Percentiles rank a stretch among this genome's conserved stretches.
Conservation (phyloP, 2,113 vertebrate species). For the Nibea coibor region DNA sequence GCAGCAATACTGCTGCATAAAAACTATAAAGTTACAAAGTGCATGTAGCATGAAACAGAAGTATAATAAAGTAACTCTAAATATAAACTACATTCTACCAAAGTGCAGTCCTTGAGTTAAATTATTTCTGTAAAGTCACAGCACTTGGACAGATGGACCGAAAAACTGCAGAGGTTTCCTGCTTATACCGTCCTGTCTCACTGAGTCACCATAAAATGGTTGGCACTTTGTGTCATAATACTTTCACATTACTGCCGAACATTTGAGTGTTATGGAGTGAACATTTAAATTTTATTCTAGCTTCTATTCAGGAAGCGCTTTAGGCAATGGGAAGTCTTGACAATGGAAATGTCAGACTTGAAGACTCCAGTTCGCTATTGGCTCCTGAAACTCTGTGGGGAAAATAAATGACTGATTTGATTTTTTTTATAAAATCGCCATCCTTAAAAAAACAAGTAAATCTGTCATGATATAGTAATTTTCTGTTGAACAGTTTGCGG, state of each 20-base stretch:
- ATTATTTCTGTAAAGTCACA: background rate
- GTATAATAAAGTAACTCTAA: background rate
- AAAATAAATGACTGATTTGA: constrained; percentile 28
- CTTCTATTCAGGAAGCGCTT: background rate
- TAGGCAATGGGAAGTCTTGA: constrained; percentile 8
- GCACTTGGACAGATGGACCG: background rate
- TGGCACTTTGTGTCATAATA: background rate
- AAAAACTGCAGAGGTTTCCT: background rate
- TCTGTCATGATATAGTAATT: background rate
- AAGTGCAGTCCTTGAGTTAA: background rate
- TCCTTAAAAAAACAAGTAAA: background rate
- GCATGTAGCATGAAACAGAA: background rate
- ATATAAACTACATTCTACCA: background rate
- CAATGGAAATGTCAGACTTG: background rate
- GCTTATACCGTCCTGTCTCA: background rate
- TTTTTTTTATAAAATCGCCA: constrained; percentile 4
- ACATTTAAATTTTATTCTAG: constrained; percentile 5
- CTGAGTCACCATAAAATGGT: background rate
- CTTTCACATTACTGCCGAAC: constrained; percentile 6
- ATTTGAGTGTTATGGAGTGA: constrained; percentile 19
- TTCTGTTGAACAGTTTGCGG: constrained; percentile 9
- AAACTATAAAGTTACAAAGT: no score
- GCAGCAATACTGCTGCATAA: no score
- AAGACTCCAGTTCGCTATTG: constrained; percentile 1
- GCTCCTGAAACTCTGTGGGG: constrained; percentile 3